Evolutionary conservation across 2,113 vertebrate genomes (phyloP).

Genomic region (Lophius piscatorius): DNA sequence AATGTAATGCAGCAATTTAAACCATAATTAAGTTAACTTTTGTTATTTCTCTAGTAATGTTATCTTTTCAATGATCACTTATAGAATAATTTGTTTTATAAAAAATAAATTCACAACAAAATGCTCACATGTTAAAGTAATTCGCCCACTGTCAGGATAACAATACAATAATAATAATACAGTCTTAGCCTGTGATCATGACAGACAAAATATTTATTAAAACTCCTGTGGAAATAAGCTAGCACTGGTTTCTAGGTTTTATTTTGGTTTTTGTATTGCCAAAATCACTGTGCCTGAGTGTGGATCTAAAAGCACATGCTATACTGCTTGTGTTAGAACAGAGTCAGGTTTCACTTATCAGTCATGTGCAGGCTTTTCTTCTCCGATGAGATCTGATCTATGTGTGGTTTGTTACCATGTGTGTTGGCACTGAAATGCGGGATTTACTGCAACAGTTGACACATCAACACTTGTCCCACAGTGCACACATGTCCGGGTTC

Average conservation of each 20-base stretch:
- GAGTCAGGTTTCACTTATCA: constrained; percentile 16
- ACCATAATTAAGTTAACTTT: too few relatives aligned
- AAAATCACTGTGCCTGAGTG: too few relatives aligned
- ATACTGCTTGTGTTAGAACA: not conserved
- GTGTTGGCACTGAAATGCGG: constrained; percentile 42
- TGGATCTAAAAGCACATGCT: too few relatives aligned
- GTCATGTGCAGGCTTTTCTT: constrained; percentile 46
- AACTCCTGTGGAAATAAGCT: not conserved
- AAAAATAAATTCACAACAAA: too few relatives aligned
- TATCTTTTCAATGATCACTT: too few relatives aligned
- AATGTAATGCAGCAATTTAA: too few relatives aligned
- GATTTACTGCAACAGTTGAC: constrained; percentile 57
- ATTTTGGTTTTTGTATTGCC: too few relatives aligned
- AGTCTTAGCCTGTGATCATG: not conserved
- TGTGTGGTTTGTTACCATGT: constrained; percentile 36
- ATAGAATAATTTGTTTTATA: too few relatives aligned
- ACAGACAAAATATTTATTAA: not conserved
- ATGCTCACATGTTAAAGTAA: too few relatives aligned
- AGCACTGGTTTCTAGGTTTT: not conserved
- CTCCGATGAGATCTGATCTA: constrained; percentile 49
- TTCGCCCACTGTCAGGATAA: not conserved
- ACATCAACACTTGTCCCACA: constrained; percentile 19
- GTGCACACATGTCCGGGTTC: constrained; percentile 15
- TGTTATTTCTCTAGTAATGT: too few relatives aligned
- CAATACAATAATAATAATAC: too few relatives aligned